These are phyloP conservation scores for Apantesis nais DNA, from an alignment of 2,888 invertebrate species.

Conservation along the genomic window DNA sequence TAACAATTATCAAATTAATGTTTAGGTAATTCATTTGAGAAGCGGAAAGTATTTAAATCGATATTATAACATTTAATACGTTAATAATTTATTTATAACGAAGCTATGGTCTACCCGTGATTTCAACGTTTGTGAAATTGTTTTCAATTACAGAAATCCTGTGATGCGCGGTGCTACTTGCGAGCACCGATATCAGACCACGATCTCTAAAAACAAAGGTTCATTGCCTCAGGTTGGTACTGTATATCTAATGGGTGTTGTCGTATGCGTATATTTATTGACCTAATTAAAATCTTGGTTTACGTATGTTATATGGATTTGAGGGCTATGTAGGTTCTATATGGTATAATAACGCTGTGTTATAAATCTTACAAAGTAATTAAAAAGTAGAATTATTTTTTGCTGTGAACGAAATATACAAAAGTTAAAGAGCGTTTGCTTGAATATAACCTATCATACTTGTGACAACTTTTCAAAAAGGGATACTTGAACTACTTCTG, in stretches of 20 bases:
- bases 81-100: neutral
- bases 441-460: too few relatives aligned
- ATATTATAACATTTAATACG: neutral
- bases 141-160: neutral
- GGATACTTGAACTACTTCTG: too few relatives aligned
- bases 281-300: constrained; percentile 1
- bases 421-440: too few relatives aligned
- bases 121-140: neutral
- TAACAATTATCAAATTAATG: too few relatives aligned
- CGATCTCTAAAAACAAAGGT: constrained; percentile 1
- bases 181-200: neutral
- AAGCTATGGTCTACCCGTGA: neutral
- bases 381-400: too few relatives aligned
- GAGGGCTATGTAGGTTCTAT: neutral
- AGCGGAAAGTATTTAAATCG: neutral
- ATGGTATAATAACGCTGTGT: neutral
- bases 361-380: neutral
- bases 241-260: neutral
- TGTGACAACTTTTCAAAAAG: too few relatives aligned
- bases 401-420: too few relatives aligned
- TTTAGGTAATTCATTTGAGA: neutral
- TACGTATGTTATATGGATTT: neutral
- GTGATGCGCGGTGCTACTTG: neutral
- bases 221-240: neutral
- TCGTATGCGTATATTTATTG: neutral